Percentiles rank a stretch among this genome's conserved stretches.
phyloP scores from a whole-genome alignment of 2,797 vertebrate species.

The Muscicapa striata region DNA sequence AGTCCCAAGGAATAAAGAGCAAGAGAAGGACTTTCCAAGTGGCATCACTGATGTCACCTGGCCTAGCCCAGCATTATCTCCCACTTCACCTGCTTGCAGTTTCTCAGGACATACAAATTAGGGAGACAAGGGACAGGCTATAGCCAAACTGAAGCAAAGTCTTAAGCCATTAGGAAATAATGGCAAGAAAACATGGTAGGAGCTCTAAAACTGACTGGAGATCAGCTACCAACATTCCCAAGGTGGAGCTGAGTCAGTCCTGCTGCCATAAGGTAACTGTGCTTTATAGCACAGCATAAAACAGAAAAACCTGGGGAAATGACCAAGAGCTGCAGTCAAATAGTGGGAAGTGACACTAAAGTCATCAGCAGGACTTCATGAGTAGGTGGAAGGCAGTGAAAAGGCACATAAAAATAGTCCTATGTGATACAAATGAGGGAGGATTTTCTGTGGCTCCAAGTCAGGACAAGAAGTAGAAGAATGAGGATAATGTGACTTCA shows the following conservation, averaged over 20 bases:
- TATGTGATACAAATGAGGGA: background rate
- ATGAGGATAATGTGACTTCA: background rate
- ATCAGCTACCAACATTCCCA: background rate
- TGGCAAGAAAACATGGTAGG: background rate
- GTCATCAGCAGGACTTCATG: background rate
- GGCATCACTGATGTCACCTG: background rate
- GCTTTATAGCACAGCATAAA: background rate
- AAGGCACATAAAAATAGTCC: background rate
- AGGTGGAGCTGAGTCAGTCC: background rate
- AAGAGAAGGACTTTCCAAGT: background rate
- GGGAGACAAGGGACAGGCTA: background rate
- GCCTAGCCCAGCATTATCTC: background rate
- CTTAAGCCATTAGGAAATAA: background rate
- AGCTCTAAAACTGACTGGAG: background rate
- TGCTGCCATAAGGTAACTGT: rapidly evolving
- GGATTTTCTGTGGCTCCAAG: background rate
- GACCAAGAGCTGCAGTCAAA: background rate
- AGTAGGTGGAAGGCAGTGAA: background rate
- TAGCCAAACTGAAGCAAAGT: background rate
- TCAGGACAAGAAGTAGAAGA: background rate
- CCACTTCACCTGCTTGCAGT: background rate
- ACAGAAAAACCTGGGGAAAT: background rate
- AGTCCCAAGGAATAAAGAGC: background rate
- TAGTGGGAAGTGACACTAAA: background rate
- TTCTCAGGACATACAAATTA: background rate